Evolutionary conservation across 2,113 vertebrate genomes (phyloP), one percentile per base, ranked within the genome.

Genomic region (Nycticebus coucang): DNA sequence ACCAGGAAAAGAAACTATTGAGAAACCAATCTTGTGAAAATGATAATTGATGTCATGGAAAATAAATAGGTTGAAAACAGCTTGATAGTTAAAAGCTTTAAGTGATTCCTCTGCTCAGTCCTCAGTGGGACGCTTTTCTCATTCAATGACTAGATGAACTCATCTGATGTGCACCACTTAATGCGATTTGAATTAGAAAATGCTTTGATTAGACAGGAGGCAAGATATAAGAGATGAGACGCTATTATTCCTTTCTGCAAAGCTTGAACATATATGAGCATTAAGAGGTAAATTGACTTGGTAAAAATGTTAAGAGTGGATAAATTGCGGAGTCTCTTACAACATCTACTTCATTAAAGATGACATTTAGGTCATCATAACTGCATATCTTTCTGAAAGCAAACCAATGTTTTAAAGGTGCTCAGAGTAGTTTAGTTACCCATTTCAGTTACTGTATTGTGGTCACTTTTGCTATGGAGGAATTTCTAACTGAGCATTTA

Each of bases 151-250:
- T 94, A 86, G n/a, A 97, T 97, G 80, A 87, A 95, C 85, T 92
- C 87, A 87, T 96, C 96, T 94, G 66, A 92, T 95, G 86, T 93
- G n/a, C 84, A 82, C 57, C 45, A 90, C 89, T 94, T 87, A 95
- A 93, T 97, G 87, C 57, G 94, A 97, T 97, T 95, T 94, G 90
- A 92, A 64, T 97, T 90, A 97, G 55, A 94, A 60, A 97, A 90
- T 93, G 79, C 21, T 93, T 30, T 97, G 93, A 96, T 89, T 97
- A 62, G 90, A 92, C 41, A 95, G 74, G 94, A 87, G 64, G 2
- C 12, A 94, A 75, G 5, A 91, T 69, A 57, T 78, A 95, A 87
- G 14, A 62, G 0, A 26, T 89, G 5, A 79, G 53, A 93, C 94
- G 35, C 1, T 59, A 86, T 94, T 92, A 33, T 30, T 84, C 83